Percentiles rank a stretch among this genome's conserved stretches.
Evolutionary conservation across 2,113 vertebrate genomes (phyloP).

Genomic region (Dasyurus viverrinus): DNA sequence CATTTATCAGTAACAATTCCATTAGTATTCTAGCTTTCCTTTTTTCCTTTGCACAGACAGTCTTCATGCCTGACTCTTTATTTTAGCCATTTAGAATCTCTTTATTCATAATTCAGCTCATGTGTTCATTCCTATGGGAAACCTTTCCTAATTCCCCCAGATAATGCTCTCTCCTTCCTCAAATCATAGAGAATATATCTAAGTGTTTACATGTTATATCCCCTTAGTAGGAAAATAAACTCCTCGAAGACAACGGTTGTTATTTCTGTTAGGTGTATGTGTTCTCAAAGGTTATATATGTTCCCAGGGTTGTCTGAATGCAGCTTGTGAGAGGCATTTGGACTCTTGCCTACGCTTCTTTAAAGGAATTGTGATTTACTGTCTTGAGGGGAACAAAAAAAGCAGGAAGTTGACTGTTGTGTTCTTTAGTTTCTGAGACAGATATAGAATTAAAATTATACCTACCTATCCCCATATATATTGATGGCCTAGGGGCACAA

Average conservation of each 20-base stretch:
- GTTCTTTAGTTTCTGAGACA: not conserved
- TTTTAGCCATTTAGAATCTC: not conserved
- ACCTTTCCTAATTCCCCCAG: not conserved
- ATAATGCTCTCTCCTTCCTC: not conserved
- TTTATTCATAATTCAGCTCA: not conserved
- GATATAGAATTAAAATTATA: not conserved
- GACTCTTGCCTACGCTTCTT: not conserved
- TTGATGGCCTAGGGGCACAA: not conserved
- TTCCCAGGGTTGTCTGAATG: not conserved
- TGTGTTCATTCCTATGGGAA: not conserved
- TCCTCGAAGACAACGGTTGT: not conserved
- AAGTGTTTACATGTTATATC: not conserved
- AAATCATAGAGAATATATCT: not conserved
- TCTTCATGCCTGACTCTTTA: not conserved
- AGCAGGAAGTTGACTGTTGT: not conserved
- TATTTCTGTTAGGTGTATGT: not conserved
- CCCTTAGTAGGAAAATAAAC: not conserved
- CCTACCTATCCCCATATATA: not conserved
- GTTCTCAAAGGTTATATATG: not conserved
- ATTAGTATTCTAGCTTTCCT: not conserved
- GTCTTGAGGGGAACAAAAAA: not conserved
- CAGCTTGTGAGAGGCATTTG: not conserved
- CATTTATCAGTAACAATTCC: not conserved
- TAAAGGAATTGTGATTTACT: not conserved
- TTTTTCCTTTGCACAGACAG: not conserved